phyloP scores from a whole-genome alignment of 2,888 invertebrate genomes.

The Catocala fraxini region DNA sequence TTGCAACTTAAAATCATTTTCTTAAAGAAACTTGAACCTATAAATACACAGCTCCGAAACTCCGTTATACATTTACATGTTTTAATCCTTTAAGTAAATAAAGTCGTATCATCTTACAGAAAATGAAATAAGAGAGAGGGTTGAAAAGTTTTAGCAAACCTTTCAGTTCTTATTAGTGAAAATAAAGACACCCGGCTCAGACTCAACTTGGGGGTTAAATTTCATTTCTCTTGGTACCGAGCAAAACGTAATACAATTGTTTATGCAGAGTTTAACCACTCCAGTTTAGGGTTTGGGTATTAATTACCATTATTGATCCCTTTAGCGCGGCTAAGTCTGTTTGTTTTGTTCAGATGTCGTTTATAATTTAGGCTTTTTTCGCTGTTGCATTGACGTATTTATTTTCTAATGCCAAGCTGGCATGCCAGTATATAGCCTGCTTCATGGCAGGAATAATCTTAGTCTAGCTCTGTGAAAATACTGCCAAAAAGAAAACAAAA shows the following conservation, averaged over 20 bases:
- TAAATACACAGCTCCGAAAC: not conserved
- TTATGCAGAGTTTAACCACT: conserved; percentile 4
- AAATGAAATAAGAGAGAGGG: conserved; percentile 40
- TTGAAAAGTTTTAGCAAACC: conserved; percentile 32
- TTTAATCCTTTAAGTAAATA: conserved; percentile 38
- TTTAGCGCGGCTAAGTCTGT: no score
- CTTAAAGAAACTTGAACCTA: no score
- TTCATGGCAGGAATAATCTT: no score
- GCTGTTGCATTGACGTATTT: no score
- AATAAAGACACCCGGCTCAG: conserved; percentile 26
- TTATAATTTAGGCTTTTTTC: no score
- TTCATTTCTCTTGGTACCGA: conserved; percentile 22
- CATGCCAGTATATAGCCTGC: no score
- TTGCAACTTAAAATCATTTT: no score
- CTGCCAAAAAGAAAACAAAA: no score
- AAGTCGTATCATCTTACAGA: conserved; percentile 27
- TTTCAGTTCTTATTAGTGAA: conserved; percentile 31
- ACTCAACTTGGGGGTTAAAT: conserved; percentile 21
- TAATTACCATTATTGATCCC: conserved; percentile 2
- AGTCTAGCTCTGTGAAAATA: no score
- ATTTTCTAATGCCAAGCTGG: no score
- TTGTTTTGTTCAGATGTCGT: no score
- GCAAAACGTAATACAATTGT: conserved; percentile 7
- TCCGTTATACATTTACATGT: conserved; percentile 27
- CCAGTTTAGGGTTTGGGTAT: conserved; percentile 9